Conservation (phyloP, 2,888 invertebrate genomes). For the Trachelus stipa region DNA sequence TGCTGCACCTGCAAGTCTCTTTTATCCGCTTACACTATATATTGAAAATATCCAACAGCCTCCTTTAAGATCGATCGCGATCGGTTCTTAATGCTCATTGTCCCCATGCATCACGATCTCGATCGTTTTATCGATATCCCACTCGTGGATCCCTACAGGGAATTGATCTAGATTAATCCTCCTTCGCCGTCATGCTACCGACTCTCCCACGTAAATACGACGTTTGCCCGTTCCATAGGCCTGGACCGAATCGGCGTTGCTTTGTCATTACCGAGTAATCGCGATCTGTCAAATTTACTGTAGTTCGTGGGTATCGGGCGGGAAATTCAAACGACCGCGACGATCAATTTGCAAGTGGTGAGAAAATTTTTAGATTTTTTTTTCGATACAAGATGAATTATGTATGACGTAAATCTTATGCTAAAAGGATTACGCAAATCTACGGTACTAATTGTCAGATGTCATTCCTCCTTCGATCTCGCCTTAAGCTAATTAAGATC, state of each 20-base stretch:
- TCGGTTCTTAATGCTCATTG: slow-evolving; percentile 36
- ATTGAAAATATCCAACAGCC: not conserved
- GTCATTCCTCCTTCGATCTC: not conserved
- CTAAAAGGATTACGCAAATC: not conserved
- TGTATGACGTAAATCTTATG: no score
- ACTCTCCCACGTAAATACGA: not conserved
- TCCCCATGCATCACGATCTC: slow-evolving; percentile 42
- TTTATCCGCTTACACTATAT: not conserved
- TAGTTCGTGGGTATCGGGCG: not conserved
- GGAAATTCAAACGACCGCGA: not conserved
- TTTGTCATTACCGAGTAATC: not conserved
- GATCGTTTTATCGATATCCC: not conserved
- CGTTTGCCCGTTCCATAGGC: not conserved
- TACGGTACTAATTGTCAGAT: not conserved
- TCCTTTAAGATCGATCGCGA: not conserved
- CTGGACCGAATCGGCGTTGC: not conserved
- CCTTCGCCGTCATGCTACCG: not conserved
- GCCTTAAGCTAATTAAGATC: not conserved
- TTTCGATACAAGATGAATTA: not conserved
- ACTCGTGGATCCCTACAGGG: not conserved
- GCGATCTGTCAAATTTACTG: not conserved
- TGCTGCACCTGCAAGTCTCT: not conserved
- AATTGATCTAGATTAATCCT: not conserved
- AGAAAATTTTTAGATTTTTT: not conserved
- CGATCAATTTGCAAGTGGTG: not conserved